Evolutionary conservation across 2,888 invertebrate genomes (phyloP).

Genomic region (Amiota mariae): DNA sequence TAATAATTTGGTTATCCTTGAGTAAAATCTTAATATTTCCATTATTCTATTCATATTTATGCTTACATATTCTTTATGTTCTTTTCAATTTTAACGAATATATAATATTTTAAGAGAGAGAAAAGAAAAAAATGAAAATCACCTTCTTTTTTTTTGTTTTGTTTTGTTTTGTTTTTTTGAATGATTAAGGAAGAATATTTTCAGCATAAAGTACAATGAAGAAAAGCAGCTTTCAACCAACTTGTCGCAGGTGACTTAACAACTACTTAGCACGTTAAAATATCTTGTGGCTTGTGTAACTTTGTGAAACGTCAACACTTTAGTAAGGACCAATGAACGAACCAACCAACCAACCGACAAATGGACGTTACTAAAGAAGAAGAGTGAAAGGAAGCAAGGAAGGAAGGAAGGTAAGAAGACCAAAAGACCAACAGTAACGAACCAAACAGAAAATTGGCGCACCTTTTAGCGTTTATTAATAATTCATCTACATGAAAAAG

Average conservation of each 20-base stretch:
- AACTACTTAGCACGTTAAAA: constrained; percentile 64
- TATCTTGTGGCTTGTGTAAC: constrained; percentile 39
- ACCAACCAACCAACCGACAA: neutral
- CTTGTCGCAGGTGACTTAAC: constrained; percentile 70
- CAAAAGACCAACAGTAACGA: constrained; percentile 33
- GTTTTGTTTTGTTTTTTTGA: too few relatives aligned
- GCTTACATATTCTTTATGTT: too few relatives aligned
- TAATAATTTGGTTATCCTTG: too few relatives aligned
- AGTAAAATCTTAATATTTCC: too few relatives aligned
- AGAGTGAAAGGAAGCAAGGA: too few relatives aligned
- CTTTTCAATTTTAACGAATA: too few relatives aligned
- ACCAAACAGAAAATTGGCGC: constrained; percentile 54
- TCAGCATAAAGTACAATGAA: constrained; percentile 20
- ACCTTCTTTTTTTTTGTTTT: too few relatives aligned
- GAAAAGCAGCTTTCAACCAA: constrained; percentile 54
- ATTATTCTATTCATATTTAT: too few relatives aligned
- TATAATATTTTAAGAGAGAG: too few relatives aligned
- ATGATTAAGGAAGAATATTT: neutral
- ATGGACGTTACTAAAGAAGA: too few relatives aligned
- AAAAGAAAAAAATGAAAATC: too few relatives aligned
- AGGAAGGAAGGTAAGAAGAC: constrained; percentile 33
- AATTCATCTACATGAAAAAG: constrained; percentile 68
- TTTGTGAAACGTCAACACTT: constrained; percentile 20
- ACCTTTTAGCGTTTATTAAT: constrained; percentile 70
- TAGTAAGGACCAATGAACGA: neutral